A percentile compares a stretch with the other conserved stretches of the same genome.
These are phyloP conservation scores for Aix galericulata DNA, from an alignment of 2,113 vertebrate genomes.

Conservation along the genomic window DNA sequence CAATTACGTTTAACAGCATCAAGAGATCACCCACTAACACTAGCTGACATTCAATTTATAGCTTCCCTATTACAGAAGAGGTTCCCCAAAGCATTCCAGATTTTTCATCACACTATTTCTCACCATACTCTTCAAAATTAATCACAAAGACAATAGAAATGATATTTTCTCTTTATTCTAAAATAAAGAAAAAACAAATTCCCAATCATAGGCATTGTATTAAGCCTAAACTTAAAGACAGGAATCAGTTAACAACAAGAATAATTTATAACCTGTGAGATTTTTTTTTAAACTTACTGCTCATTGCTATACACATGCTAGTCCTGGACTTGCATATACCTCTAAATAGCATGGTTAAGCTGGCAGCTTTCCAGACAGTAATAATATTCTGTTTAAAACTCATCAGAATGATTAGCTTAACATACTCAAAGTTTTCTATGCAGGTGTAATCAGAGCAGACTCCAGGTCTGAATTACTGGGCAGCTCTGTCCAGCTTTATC, in stretches of 20 bases:
- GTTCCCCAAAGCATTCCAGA: neutral
- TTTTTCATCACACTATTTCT: neutral
- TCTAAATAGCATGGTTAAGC: neutral
- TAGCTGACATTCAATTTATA: neutral
- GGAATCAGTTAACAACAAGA: neutral
- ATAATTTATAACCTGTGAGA: neutral
- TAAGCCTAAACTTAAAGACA: neutral
- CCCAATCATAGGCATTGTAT: neutral
- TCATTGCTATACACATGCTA: neutral
- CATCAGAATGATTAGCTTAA: neutral
- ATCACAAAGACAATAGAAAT: neutral
- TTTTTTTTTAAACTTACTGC: neutral
- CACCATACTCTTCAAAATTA: neutral
- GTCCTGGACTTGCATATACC: rapidly evolving
- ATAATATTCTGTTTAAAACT: neutral
- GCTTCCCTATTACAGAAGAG: neutral
- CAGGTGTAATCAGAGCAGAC: neutral
- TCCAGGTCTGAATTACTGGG: rapidly evolving
- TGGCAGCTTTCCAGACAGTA: neutral
- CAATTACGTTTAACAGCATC: neutral
- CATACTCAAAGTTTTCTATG: neutral
- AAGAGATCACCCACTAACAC: neutral
- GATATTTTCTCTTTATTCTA: neutral
- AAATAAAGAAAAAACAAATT: neutral
- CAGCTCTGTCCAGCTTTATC: neutral